Evolutionary conservation across 2,888 invertebrate genomes (phyloP), one percentile per base, ranked within the genome.

Genomic region (Cephus runcator): DNA sequence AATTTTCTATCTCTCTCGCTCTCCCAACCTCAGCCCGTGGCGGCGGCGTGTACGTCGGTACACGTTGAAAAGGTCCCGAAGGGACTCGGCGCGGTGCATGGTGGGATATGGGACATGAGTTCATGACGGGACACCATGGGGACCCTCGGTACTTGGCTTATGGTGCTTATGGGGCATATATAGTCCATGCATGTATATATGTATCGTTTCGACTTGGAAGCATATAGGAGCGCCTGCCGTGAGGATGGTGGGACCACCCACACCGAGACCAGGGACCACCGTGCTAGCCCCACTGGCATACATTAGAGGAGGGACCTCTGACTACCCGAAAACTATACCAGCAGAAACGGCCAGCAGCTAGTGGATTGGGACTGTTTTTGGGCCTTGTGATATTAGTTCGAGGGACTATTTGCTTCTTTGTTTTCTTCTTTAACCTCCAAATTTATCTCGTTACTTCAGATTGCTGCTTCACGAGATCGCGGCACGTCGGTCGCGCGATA

Each of bases 261-360:
- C 91, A 90, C 90, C 88, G 90, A 86, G 86, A 88, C 88, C 90
- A 87, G 90, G 84, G 91, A 91, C 91, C 91, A 91, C 91, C 91
- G 90, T 91, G 90, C 88, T 90, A 90, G 91, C 89, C 40, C 90
- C 89, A 89, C 90, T 91, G 90, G 91, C 91, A 91, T 91, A 91
- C 90, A 91, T 91, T 91, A 91, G 40, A 40, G 90, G 90, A 40
- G 90, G 90, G 83, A 78, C 89, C 89, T 87, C 85, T 86, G 87
- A 88, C 87, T 88, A 87, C 87, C 88, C 88, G 86, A 88, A 88
- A 88, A 88, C 88, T 87, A 88, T 88, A 88, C 86, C 87, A 84
- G 74, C 76, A 75, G 40, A 40, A 40, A 40, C 40, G 40, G 4
- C 40, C 40, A 15, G 40, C 40, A 40, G 40, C 40, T 4, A 40